These are phyloP conservation scores for Drosophila triauraria DNA, from an alignment of 1,140 invertebrate species.

Conservation along the genomic window DNA sequence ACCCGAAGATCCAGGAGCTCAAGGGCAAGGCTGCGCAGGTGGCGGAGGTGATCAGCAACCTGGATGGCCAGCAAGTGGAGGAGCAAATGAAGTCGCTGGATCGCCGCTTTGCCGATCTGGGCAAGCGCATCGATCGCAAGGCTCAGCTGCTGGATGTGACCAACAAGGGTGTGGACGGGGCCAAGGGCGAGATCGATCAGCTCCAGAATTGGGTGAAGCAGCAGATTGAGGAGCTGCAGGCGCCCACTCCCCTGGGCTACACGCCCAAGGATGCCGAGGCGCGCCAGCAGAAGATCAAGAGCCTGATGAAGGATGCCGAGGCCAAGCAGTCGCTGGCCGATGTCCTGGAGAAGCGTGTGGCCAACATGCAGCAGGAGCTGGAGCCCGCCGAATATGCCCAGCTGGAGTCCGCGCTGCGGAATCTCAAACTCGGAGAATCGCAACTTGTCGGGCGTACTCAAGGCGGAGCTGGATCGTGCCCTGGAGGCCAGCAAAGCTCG, in stretches of 20 bases:
- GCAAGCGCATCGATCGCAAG: constrained; percentile 93
- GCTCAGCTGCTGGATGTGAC: constrained; percentile 92
- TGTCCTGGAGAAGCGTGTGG: constrained; percentile 92
- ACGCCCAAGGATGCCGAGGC: constrained; percentile 91
- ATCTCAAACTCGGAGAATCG: constrained; percentile 90
- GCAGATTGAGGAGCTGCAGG: constrained; percentile 89
- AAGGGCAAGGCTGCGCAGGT: constrained; percentile 90
- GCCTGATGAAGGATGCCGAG: constrained; percentile 93
- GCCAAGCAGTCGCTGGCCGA: constrained; percentile 93
- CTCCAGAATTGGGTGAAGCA: constrained; percentile 92
- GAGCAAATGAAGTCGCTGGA: constrained; percentile 94
- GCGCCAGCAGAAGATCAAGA: constrained; percentile 89
- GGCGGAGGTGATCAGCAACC: constrained; percentile 92
- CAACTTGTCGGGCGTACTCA: constrained; percentile 89
- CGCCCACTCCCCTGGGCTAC: constrained; percentile 89
- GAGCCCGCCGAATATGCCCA: constrained; percentile 91
- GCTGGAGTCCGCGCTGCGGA: constrained; percentile 88
- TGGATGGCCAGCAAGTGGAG: constrained; percentile 95
- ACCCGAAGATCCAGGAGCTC: constrained; percentile 89
- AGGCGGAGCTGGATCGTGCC: constrained; percentile 90
- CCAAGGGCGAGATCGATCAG: constrained; percentile 90
- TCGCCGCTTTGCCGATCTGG: constrained; percentile 92
- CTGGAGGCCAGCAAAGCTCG: constrained; percentile 89
- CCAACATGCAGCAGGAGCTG: constrained; percentile 93
- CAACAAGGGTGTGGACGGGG: constrained; percentile 92